phyloP scores from a whole-genome alignment of 2,113 vertebrate genomes.

The Cyprinodon brontotheroides region DNA sequence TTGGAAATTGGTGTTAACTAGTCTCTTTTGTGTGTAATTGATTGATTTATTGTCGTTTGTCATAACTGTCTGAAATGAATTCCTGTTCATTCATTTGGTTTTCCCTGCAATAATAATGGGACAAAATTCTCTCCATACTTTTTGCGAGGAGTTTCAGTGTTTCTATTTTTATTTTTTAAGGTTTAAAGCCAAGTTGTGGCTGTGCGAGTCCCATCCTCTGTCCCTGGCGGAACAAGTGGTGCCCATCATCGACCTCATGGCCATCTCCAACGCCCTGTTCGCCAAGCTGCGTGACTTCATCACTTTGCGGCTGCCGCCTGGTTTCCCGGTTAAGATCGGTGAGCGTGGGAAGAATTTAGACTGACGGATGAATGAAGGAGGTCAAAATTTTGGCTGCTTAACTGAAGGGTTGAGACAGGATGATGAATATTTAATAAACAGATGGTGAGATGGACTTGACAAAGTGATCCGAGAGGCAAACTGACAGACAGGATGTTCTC shows the following conservation, averaged over 20 bases:
- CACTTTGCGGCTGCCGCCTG: constrained; percentile 82
- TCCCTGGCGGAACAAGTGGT: constrained; percentile 84
- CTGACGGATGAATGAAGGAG: not conserved
- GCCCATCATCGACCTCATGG: constrained; percentile 87
- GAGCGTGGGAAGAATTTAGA: constrained; percentile 3
- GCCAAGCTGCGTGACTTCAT: constrained; percentile 85
- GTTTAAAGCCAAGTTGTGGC: constrained; percentile 83
- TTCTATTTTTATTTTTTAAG: constrained; percentile 48
- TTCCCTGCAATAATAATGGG: too few species aligned
- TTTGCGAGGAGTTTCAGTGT: not conserved
- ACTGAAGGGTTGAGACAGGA: not conserved
- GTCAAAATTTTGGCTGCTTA: not conserved
- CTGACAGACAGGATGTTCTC: not conserved
- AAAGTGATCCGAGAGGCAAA: not conserved
- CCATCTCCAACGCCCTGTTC: constrained; percentile 85
- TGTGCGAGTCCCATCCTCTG: constrained; percentile 82
- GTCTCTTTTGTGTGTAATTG: too few species aligned
- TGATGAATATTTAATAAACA: not conserved
- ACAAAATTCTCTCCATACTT: not conserved
- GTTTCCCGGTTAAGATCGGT: constrained; percentile 84
- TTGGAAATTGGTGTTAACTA: too few species aligned
- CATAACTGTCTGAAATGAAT: too few species aligned
- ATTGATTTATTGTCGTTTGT: too few species aligned
- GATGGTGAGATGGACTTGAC: not conserved
- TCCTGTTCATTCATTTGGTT: too few species aligned